Base-by-base conservation (phyloP, 2,888 invertebrate species). In the Idaea biselata region DNA sequence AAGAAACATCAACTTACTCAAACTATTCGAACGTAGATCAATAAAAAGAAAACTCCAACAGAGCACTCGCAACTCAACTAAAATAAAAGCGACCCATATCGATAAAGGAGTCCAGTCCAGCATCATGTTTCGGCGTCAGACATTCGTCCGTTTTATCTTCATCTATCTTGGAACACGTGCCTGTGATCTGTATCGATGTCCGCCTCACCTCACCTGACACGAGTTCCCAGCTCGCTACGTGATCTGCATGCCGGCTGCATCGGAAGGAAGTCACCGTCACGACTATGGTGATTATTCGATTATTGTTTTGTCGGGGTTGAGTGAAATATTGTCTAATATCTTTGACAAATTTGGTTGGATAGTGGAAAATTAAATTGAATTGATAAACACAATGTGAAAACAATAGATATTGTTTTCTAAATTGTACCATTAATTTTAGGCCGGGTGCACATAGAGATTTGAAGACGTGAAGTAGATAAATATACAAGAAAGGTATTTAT, bases 121-220 rank as follows among this genome's bases (percentile, higher is more conserved):
- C 54, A 58, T 58, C 60, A 53, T 58, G 55, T 44, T 44, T 54
- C 61, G 25, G 59, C 60, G 58, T 60, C 63, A 25, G 59, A 44
- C 54, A 8, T 62, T 63, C 60, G 58, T 61, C 56, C 62, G 55
- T 65, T 71, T 71, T 69, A 69, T 74, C 69, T 67, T 18, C 62
- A 61, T 63, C 61, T 63, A 66, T 73, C 65, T 57, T 58, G 56
- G 59, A 71, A 73, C 87, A 87, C 88, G 88, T 83, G 84, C 79
- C 73, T 68, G 79, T 81, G 83, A 88, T 89, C 81, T 83, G 84
- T 88, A 87, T 86, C 85, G 68, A 60, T 57, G 70, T 72, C 73
- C 78, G 80, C 72, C 74, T 83, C 86, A 88, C 86, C 74, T 83
- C 86, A 88, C 86, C 87, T 86, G 83, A 84, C 81, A 75, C 76